Evolutionary conservation across 2,113 vertebrate genomes (phyloP), one percentile per base, ranked within the genome.

Genomic region (Menura novaehollandiae): DNA sequence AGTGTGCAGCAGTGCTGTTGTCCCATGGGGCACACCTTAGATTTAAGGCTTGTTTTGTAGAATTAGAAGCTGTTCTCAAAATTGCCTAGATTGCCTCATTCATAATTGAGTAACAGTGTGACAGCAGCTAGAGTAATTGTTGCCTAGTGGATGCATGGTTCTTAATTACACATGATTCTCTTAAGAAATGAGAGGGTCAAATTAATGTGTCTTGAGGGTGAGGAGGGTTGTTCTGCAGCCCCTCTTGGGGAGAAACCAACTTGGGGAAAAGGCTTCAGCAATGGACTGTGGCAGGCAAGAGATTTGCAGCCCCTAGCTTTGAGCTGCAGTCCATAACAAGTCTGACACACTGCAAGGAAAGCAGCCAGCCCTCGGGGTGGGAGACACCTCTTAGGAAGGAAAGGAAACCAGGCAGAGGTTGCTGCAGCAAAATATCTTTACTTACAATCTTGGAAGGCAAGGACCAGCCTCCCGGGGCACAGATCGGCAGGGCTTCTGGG

Each of bases 81-180:
- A 55, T 77, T 90, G 58, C 71, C 24, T 66, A 3, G 71, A 73
- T 89, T 91, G 82, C 64, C 27, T 96, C 82, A 88, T 96, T 95
- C 75, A 90, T 94, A 88, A 91, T 83, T 95, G 85, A 95, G 74
- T 79, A 93, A 71, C 74, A 63, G 59, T 27, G n/a, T 94, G 92
- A 88, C 85, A 93, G 79, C 55, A 88, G 68, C 62, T 73, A 41
- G 55, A 91, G 46, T 77, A 90, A 74, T 84, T 91, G 81, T 73
- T 93, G 78, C 63, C 37, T 55, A 27, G 21, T 91, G 43, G 56
- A 91, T 92, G 68, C 86, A 92, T 78, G 76, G 86, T 19, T 72
- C 83, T 78, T 95, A 92, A 95, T 89, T 84, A 51, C 7, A 8
- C 43, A 30, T 20, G 47, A 52, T 84, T 71, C 44, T 71, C 19